A percentile compares a stretch with the other conserved stretches of the same genome.
These are phyloP conservation scores for Recurvirostra avosetta DNA, from an alignment of 2,113 vertebrate genomes.

Conservation along the genomic window DNA sequence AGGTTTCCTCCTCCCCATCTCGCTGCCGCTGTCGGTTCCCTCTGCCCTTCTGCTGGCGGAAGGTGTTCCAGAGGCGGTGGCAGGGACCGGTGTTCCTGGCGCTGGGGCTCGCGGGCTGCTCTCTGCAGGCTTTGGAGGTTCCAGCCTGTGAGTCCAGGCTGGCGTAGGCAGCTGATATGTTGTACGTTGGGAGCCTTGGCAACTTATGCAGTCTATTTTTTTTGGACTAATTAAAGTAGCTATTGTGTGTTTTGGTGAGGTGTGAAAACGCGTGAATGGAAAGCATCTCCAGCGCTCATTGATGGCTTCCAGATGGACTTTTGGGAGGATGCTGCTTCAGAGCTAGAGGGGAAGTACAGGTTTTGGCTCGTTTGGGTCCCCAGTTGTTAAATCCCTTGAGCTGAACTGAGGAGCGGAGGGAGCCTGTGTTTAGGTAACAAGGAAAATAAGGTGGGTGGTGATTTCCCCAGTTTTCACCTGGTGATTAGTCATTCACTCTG, in stretches of 20 bases:
- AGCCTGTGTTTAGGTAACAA: background rate
- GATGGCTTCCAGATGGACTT: background rate
- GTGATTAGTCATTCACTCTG: background rate
- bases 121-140: background rate
- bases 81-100: background rate
- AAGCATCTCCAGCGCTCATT: background rate
- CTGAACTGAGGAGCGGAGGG: background rate
- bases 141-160: too few relatives aligned
- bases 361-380: background rate
- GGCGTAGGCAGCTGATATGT: rapidly evolving
- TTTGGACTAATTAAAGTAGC: background rate
- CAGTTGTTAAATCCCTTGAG: background rate
- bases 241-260: background rate
- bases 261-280: background rate
- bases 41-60: rapidly evolving
- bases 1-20: background rate
- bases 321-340: background rate
- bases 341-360: background rate
- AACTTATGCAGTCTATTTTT: rapidly evolving
- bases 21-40: background rate
- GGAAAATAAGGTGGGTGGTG: background rate
- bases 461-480: background rate
- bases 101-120: rapidly evolving
- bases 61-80: background rate
- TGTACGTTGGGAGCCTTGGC: background rate